These are phyloP conservation scores for Haemorhous mexicanus DNA, from an alignment of 2,113 vertebrate species.

Conservation along the genomic window DNA sequence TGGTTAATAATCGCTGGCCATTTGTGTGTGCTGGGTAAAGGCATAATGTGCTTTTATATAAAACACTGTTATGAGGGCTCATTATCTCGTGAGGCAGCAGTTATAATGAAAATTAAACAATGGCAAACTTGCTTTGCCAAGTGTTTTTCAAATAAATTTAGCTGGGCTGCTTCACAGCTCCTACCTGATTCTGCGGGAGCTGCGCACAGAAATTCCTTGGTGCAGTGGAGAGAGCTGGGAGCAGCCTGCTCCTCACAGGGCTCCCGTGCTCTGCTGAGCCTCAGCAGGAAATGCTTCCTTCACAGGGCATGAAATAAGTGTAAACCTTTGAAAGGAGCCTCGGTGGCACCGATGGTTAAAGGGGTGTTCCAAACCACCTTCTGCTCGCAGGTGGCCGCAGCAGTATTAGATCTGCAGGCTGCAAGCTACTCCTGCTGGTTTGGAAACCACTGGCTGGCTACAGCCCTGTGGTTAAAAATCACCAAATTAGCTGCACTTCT, in stretches of 20 bases:
- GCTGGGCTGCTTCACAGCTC: not conserved
- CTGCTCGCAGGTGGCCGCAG: not conserved
- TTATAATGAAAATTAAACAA: conserved; percentile 68
- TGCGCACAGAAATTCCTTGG: not conserved
- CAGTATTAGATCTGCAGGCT: not conserved
- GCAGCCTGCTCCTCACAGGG: not conserved
- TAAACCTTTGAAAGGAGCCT: not conserved
- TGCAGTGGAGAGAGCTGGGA: not conserved
- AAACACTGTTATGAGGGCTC: conserved; percentile 63
- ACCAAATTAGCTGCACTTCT: not conserved
- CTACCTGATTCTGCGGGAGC: not conserved
- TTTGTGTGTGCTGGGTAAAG: conserved; percentile 52
- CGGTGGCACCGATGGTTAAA: not conserved
- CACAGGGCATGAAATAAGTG: not conserved
- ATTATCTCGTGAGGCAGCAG: conserved; percentile 50
- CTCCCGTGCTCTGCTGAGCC: not conserved
- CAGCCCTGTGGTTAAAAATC: not conserved
- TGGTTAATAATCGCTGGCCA: conserved; percentile 61
- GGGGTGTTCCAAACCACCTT: not conserved
- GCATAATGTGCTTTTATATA: conserved; percentile 59
- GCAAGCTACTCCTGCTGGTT: not conserved
- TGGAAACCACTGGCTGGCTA: not conserved
- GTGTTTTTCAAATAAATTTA: conserved; percentile 41
- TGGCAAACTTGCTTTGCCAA: conserved; percentile 58
- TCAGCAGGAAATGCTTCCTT: not conserved